Conservation (phyloP, 2,888 invertebrate species). For the Lasioglossum villosulum region DNA sequence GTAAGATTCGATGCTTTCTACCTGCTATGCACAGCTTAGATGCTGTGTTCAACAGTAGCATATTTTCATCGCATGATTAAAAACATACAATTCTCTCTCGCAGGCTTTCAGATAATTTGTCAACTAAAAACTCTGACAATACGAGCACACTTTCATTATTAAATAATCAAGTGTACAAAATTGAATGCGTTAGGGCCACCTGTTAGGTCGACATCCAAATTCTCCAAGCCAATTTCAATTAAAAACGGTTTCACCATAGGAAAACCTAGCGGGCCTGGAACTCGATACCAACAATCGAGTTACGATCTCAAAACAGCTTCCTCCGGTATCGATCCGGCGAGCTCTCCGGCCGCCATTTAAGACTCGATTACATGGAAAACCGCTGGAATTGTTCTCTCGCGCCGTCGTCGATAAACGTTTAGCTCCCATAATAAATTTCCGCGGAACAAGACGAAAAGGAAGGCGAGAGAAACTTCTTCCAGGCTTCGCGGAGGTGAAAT, state of each 20-base stretch:
- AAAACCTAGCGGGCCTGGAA: neutral
- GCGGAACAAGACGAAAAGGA: slow-evolving; percentile 21
- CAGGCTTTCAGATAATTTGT: too few relatives aligned
- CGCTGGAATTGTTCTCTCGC: slow-evolving; percentile 10
- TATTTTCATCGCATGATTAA: too few relatives aligned
- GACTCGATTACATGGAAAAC: slow-evolving; percentile 44
- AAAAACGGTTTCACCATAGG: neutral
- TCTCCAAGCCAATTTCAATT: too few relatives aligned
- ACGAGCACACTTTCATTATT: too few relatives aligned
- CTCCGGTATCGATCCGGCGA: neutral
- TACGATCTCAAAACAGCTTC: slow-evolving; percentile 7
- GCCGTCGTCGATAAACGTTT: slow-evolving; percentile 31
- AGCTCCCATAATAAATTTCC: slow-evolving; percentile 43
- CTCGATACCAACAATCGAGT: neutral
- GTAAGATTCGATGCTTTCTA: too few relatives aligned
- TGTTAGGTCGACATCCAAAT: neutral
- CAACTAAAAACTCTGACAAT: too few relatives aligned
- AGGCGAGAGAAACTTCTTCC: slow-evolving; percentile 39
- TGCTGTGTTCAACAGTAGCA: too few relatives aligned
- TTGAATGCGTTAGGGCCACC: neutral
- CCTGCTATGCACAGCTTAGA: too few relatives aligned
- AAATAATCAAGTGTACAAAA: too few relatives aligned
- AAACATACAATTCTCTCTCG: too few relatives aligned
- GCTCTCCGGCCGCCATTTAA: neutral
- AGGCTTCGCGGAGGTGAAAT: slow-evolving; percentile 47